Conservation (phyloP, 2,888 invertebrate genomes). For the Petrophora chlorosata region DNA sequence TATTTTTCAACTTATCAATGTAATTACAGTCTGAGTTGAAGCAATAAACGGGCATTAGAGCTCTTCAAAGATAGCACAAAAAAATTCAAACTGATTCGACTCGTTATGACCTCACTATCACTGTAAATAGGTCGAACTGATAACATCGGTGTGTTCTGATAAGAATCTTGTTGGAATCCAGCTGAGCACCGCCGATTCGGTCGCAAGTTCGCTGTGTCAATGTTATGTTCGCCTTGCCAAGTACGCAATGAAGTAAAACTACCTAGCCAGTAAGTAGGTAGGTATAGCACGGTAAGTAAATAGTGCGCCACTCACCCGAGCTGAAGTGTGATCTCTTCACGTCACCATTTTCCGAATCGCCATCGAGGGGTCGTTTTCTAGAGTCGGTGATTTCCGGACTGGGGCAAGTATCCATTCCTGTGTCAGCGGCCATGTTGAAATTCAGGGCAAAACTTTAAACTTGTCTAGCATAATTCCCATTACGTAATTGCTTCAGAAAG, state of each 20-base stretch:
- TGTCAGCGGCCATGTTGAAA: constrained; percentile 94
- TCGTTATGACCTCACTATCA: constrained; percentile 64
- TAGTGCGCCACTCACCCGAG: constrained; percentile 87
- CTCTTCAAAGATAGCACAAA: constrained; percentile 40
- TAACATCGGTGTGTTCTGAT: constrained; percentile 71
- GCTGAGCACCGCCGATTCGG: constrained; percentile 62
- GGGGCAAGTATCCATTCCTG: constrained; percentile 97
- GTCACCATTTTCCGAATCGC: constrained; percentile 93
- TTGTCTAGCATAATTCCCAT: constrained; percentile 84
- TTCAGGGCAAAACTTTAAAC: constrained; percentile 83
- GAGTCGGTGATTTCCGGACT: constrained; percentile 96
- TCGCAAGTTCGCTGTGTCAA: constrained; percentile 69
- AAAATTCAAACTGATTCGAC: constrained; percentile 46
- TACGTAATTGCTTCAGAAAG: constrained; percentile 81
- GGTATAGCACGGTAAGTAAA: constrained; percentile 48
- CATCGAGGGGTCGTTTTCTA: constrained; percentile 94
- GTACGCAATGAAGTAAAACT: constrained; percentile 68
- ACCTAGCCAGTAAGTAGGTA: constrained; percentile 36
- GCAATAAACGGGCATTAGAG: constrained; percentile 42
- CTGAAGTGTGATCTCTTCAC: constrained; percentile 96
- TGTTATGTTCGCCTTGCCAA: constrained; percentile 75
- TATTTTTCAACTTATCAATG: constrained; percentile 48
- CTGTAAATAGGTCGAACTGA: constrained; percentile 76
- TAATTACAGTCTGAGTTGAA: constrained; percentile 41
- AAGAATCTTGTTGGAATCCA: constrained; percentile 75